Evolutionary conservation across 1,140 invertebrate species (phyloP).

Genomic region (Thaumatotibia leucotreta): DNA sequence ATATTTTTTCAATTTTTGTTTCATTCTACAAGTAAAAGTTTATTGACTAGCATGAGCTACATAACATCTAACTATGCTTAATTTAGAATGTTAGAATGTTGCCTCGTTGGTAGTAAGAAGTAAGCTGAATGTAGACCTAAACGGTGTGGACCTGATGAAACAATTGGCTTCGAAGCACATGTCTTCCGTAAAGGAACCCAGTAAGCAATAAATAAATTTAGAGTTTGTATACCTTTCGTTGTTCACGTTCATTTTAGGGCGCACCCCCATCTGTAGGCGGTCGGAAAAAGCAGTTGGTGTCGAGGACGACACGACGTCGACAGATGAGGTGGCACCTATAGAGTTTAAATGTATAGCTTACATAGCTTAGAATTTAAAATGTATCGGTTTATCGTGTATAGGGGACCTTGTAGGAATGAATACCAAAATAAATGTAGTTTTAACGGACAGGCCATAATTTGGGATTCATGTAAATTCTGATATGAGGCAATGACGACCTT

Average conservation of each 20-base stretch:
- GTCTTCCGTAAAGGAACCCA: constrained; percentile 41
- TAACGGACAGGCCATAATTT: constrained; percentile 18
- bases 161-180: constrained; percentile 18
- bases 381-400: constrained; percentile 20
- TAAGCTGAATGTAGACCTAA: not conserved
- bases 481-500: not conserved
- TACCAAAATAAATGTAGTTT: constrained; percentile 22
- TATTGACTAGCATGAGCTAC: too few relatives aligned
- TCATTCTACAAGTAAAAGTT: too few relatives aligned
- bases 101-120: not conserved
- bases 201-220: constrained; percentile 45
- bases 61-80: too few relatives aligned
- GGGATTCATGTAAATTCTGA: constrained; percentile 3
- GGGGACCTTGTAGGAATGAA: constrained; percentile 28
- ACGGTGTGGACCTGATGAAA: constrained; percentile 14
- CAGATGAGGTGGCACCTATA: constrained; percentile 19
- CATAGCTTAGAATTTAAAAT: constrained; percentile 21
- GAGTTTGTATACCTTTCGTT: constrained; percentile 24
- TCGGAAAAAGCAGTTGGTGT: too few relatives aligned
- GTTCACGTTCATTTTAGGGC: constrained; percentile 24
- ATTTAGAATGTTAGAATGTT: too few relatives aligned
- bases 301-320: too few relatives aligned
- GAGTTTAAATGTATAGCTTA: constrained; percentile 42
- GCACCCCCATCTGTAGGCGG: too few relatives aligned
- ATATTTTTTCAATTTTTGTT: too few relatives aligned